Percentiles rank a stretch among this genome's conserved stretches.
These are phyloP conservation scores for Drosophila niveifrons DNA, from an alignment of 2,888 invertebrate species.

Conservation along the genomic window DNA sequence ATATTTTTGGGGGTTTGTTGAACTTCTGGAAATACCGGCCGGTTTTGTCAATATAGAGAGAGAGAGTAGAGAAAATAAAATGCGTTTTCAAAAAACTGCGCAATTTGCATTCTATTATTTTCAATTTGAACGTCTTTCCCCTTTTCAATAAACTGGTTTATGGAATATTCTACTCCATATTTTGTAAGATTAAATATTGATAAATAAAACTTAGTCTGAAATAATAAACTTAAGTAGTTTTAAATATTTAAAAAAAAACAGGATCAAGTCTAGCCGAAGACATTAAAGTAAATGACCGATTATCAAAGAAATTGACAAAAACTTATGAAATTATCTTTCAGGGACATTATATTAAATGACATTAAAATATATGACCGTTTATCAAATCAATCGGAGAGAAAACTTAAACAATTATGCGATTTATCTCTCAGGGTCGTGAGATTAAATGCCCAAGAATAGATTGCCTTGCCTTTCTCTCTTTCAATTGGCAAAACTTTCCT, in stretches of 20 bases:
- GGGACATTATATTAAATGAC: too few species aligned
- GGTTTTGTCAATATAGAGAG: slow-evolving; percentile 25
- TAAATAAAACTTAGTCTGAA: too few species aligned
- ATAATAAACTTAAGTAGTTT: too few species aligned
- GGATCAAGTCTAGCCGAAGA: too few species aligned
- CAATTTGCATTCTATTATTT: slow-evolving; percentile 35
- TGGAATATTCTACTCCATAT: not conserved
- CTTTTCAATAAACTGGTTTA: not conserved
- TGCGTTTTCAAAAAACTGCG: slow-evolving; percentile 51
- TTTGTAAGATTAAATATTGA: too few species aligned
- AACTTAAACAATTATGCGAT: not conserved
- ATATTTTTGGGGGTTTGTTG: slow-evolving; percentile 43
- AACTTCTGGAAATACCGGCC: slow-evolving; percentile 54
- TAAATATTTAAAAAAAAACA: too few species aligned
- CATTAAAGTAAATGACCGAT: too few species aligned
- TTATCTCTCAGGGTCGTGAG: not conserved
- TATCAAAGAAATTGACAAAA: too few species aligned
- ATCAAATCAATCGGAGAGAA: not conserved
- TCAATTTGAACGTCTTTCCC: not conserved
- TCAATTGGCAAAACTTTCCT: not conserved
- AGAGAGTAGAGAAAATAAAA: slow-evolving; percentile 17
- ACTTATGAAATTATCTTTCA: too few species aligned
- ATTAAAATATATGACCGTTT: not conserved
- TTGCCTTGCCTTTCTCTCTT: not conserved
- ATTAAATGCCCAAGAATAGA: slow-evolving; percentile 1